Evolutionary conservation across 2,888 invertebrate species (phyloP), one percentile per base, ranked within the genome.

Genomic region (Macaria notata): DNA sequence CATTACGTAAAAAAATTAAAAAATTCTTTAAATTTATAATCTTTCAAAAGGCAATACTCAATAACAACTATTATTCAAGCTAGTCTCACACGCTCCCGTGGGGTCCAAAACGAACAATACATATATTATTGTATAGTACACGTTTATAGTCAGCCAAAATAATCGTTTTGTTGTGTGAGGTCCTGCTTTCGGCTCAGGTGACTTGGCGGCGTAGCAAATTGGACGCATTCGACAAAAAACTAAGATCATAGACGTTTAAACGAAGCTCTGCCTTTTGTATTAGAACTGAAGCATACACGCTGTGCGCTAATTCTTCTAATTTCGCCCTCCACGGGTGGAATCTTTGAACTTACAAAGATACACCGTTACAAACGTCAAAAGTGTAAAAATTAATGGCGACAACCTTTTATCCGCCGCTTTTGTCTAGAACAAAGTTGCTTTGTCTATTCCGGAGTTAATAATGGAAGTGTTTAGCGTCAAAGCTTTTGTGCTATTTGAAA

Each of bases 401-500:
- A 86, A 81, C 79, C 88, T 84, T 88, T 88, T 86, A 87, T 88
- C 86, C 77, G 72, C 69, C 59, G 62, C 80, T 70, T 82, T 90
- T 91, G 90, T 90, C 79, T 90, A 71, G 79, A 74, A 84, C 81
- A 80, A 81, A 81, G 83, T 83, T 78, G 72, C 86, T 88, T 91
- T 90, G 88, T 90, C 88, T 89, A 84, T 84, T 87, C 82, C 77
- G 72, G 70, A 80, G 69, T 81, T 76, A 83, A 91, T 90, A 91
- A 91, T 90, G 81, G 87, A 81, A 81, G 83, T 90, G 91, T 91
- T 90, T 89, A 91, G 81, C 84, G 83, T 88, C 88, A 83, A 66
- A 71, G 73, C 87, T 83, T 87, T 91, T 91, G 88, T 90, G 79
- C 70, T 69, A 75, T 76, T 76, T 73, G 78, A 81, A 88, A 86